phyloP scores from a whole-genome alignment of 1,140 invertebrate genomes.

The Rhyacophila brunnea region DNA sequence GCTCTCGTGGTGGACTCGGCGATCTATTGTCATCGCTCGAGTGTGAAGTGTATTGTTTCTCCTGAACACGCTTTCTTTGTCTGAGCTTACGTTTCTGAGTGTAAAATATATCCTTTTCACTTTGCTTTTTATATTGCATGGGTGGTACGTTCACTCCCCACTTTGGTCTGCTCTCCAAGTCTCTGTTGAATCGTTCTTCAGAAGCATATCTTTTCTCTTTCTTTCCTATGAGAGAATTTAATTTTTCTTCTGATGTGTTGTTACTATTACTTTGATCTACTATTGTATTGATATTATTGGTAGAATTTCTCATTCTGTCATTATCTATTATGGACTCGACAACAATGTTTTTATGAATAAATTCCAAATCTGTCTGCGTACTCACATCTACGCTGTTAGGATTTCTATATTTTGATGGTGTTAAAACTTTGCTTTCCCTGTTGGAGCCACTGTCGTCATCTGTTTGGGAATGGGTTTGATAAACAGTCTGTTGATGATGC shows the following conservation, averaged over 20 bases:
- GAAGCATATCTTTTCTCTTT: constrained; percentile 54
- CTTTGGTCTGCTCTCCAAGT: constrained; percentile 61
- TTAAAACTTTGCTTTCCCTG: constrained; percentile 57
- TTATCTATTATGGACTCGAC: too few relatives aligned
- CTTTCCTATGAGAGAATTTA: constrained; percentile 39
- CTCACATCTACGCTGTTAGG: constrained; percentile 58
- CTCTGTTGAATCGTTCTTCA: constrained; percentile 53
- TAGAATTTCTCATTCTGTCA: too few relatives aligned
- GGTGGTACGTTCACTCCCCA: constrained; percentile 69
- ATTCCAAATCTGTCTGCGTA: constrained; percentile 65
- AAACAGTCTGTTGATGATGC: constrained; percentile 22
- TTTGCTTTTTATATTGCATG: constrained; percentile 73
- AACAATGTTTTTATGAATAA: not conserved
- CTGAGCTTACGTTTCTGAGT: constrained; percentile 63
- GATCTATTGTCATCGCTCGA: constrained; percentile 61
- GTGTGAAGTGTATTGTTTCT: constrained; percentile 54
- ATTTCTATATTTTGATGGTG: constrained; percentile 61
- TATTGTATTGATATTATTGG: constrained; percentile 25
- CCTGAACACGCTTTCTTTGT: constrained; percentile 53
- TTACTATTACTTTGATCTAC: constrained; percentile 49
- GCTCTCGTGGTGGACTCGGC: constrained; percentile 48
- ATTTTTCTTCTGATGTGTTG: constrained; percentile 49
- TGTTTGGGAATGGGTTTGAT: constrained; percentile 38
- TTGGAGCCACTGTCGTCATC: constrained; percentile 24
- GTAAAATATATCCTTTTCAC: constrained; percentile 74